phyloP scores from a whole-genome alignment of 23 tunicate genomes.

The Trididemnum clinides region DNA sequence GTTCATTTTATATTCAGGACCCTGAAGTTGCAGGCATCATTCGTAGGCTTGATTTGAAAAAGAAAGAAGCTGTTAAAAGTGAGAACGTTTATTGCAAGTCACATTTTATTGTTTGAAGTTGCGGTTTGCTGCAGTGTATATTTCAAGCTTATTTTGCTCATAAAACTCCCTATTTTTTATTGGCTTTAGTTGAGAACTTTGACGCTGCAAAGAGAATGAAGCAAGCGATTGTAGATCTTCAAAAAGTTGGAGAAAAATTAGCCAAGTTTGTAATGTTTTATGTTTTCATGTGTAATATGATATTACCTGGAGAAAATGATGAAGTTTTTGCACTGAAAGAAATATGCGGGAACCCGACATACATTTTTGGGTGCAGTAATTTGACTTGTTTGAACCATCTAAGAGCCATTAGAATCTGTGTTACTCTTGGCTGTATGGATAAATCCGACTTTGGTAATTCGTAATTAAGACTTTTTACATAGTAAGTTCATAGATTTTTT shows the following conservation, averaged over 20 bases:
- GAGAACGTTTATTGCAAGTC: neutral
- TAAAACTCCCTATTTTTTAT: neutral
- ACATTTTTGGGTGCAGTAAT: too few relatives aligned
- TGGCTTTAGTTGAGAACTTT: conserved; percentile 67
- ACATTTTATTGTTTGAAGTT: too few relatives aligned
- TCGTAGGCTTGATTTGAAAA: conserved; percentile 68
- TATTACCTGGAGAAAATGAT: too few relatives aligned
- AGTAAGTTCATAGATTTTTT: too few relatives aligned
- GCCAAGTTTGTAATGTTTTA: conserved; percentile 80
- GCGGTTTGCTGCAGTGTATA: neutral
- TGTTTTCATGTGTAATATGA: too few relatives aligned
- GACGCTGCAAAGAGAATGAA: conserved; percentile 92
- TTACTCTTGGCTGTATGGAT: too few relatives aligned
- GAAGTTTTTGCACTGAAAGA: too few relatives aligned
- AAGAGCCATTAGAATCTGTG: too few relatives aligned
- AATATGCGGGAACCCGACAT: too few relatives aligned
- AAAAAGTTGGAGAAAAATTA: conserved; percentile 94
- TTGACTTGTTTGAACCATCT: too few relatives aligned
- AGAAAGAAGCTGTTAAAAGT: conserved; percentile 85
- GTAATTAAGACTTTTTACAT: too few relatives aligned
- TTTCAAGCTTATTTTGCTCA: neutral
- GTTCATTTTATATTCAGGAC: conserved; percentile 46
- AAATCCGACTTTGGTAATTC: too few relatives aligned
- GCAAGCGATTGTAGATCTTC: conserved; percentile 91
- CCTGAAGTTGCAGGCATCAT: conserved; percentile 93